A percentile compares a stretch with the other conserved stretches of the same genome.
phyloP scores from a whole-genome alignment of 2,888 invertebrate genomes.

The Dryomyza anilis region DNA sequence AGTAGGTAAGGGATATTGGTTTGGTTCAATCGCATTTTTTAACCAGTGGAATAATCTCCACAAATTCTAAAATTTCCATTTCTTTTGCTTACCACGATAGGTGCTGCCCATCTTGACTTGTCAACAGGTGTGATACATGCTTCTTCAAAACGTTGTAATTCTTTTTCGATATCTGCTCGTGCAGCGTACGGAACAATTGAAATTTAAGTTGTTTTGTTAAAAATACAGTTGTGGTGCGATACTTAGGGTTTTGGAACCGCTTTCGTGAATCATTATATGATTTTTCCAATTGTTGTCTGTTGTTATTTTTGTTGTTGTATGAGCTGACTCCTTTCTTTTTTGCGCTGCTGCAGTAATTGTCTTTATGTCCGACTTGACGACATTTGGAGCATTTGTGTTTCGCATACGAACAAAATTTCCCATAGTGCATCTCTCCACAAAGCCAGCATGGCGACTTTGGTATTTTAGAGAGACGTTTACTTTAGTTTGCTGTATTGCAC shows the following conservation, averaged over 20 bases:
- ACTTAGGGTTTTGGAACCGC: no score
- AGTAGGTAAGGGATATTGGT: conserved; percentile 34
- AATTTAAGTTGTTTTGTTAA: no score
- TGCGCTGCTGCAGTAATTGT: not conserved
- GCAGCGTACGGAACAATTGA: conserved; percentile 5
- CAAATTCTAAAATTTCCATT: conserved; percentile 36
- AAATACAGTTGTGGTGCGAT: no score
- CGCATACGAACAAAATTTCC: no score
- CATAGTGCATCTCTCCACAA: not conserved
- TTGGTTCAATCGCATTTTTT: conserved; percentile 31
- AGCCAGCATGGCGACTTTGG: not conserved
- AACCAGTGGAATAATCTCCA: conserved; percentile 38
- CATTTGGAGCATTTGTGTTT: no score
- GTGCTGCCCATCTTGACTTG: not conserved
- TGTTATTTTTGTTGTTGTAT: no score
- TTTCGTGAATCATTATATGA: not conserved
- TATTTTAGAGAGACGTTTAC: no score
- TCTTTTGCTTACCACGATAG: not conserved
- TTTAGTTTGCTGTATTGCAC: no score
- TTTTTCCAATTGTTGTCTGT: not conserved
- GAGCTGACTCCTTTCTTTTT: not conserved
- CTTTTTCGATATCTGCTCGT: conserved; percentile 11
- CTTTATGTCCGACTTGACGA: no score
- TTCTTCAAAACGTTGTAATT: not conserved
- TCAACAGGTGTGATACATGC: not conserved